Evolutionary conservation across 2,888 invertebrate genomes (phyloP).

Genomic region (Calameuta filiformis): DNA sequence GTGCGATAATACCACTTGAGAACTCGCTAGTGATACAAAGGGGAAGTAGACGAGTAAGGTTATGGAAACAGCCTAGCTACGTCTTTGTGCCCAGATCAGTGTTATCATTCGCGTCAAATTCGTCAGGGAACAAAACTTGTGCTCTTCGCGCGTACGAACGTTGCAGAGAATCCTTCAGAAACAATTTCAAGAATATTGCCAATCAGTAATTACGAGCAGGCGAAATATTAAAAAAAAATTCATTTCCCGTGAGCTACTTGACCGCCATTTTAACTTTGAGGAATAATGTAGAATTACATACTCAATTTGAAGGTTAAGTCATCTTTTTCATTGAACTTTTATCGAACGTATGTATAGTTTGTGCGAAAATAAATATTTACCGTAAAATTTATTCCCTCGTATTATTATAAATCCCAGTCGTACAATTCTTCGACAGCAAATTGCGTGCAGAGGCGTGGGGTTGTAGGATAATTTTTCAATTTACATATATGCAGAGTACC

Average conservation of each 20-base stretch:
- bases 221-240: neutral
- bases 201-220: neutral
- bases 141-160: neutral
- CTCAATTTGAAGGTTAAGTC: neutral
- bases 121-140: neutral
- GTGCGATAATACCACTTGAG: slow-evolving; percentile 31
- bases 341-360: neutral
- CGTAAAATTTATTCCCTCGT: neutral
- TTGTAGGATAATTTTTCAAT: neutral
- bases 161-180: neutral
- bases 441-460: neutral
- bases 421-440: neutral
- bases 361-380: neutral
- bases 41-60: neutral
- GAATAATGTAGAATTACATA: neutral
- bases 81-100: neutral
- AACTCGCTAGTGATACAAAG: slow-evolving; percentile 1
- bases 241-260: neutral
- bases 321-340: neutral
- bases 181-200: neutral
- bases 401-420: neutral
- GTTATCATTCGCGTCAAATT: neutral
- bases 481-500: neutral
- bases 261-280: neutral
- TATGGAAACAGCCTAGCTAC: neutral